These are phyloP conservation scores for Orbicella faveolata DNA, from an alignment of 64 coral and sea anemone species.

Conservation along the genomic window DNA sequence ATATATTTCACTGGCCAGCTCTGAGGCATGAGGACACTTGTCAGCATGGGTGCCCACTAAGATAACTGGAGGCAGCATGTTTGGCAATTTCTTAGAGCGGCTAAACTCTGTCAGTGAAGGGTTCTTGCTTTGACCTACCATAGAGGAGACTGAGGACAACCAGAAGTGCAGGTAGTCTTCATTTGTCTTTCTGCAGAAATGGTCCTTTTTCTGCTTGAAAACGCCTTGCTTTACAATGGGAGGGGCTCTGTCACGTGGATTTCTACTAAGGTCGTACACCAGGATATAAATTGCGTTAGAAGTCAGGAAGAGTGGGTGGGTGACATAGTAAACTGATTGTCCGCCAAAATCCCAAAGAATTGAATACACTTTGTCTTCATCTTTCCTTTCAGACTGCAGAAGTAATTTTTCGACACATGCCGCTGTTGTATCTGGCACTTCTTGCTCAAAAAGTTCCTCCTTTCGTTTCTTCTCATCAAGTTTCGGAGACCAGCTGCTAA, in stretches of 20 bases:
- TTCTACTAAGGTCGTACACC: not conserved
- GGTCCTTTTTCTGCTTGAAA: not conserved
- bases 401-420: too few species aligned
- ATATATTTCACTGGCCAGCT: not conserved
- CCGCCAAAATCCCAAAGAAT: constrained; percentile 24
- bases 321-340: constrained; percentile 9
- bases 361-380: not conserved
- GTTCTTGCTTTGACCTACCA: not conserved
- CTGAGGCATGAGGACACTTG: too few species aligned
- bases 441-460: too few species aligned
- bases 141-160: not conserved
- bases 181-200: not conserved
- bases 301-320: constrained; percentile 19
- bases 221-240: not conserved
- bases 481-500: too few species aligned
- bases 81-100: too few species aligned
- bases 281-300: constrained; percentile 7
- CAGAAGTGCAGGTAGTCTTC: not conserved
- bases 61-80: not conserved
- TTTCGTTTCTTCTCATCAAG: too few species aligned
- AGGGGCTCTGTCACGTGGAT: not conserved
- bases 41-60: constrained; percentile 1
- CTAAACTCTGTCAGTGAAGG: not conserved
- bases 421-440: too few species aligned
- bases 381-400: not conserved